Evolutionary conservation across 1,140 invertebrate genomes (phyloP).

Genomic region (Drosophila repleta): DNA sequence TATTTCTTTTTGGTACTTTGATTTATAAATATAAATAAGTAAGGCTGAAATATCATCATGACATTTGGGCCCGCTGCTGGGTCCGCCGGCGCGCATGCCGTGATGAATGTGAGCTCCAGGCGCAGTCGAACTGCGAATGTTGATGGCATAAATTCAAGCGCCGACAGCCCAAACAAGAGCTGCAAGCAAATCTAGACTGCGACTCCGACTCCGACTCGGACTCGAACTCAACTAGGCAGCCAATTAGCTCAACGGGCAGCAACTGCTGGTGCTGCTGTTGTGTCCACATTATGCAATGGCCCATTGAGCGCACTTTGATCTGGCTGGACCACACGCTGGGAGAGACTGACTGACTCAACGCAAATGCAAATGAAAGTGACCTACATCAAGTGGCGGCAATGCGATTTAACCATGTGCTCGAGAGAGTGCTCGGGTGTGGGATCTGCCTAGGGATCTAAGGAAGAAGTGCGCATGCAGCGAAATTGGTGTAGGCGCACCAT

Average conservation of each 20-base stretch:
- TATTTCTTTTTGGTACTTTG: slow-evolving; percentile 51
- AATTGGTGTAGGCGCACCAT: slow-evolving; percentile 40
- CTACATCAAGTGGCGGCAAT: slow-evolving; percentile 77
- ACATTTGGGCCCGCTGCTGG: slow-evolving; percentile 33
- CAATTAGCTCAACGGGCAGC: slow-evolving; percentile 48
- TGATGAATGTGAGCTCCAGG: slow-evolving; percentile 73
- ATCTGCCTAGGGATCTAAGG: not conserved
- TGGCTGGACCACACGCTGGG: slow-evolving; percentile 58
- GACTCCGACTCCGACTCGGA: slow-evolving; percentile 1
- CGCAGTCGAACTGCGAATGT: slow-evolving; percentile 51
- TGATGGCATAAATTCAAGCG: slow-evolving; percentile 60
- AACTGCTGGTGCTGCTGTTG: slow-evolving; percentile 52
- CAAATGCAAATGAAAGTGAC: slow-evolving; percentile 69
- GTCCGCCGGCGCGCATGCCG: not conserved
- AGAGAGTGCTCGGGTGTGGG: not conserved
- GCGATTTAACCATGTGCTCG: slow-evolving; percentile 40
- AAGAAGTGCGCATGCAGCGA: slow-evolving; percentile 36
- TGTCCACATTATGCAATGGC: slow-evolving; percentile 77
- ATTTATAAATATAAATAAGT: slow-evolving; percentile 76
- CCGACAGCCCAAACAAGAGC: slow-evolving; percentile 30
- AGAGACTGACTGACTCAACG: slow-evolving; percentile 1
- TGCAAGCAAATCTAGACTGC: slow-evolving; percentile 15
- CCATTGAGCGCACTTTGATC: slow-evolving; percentile 64
- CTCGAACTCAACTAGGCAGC: not conserved
- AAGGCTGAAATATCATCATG: slow-evolving; percentile 62